These are phyloP conservation scores for Neodiprion lecontei DNA, from an alignment of 1,140 invertebrate genomes.

Conservation along the genomic window DNA sequence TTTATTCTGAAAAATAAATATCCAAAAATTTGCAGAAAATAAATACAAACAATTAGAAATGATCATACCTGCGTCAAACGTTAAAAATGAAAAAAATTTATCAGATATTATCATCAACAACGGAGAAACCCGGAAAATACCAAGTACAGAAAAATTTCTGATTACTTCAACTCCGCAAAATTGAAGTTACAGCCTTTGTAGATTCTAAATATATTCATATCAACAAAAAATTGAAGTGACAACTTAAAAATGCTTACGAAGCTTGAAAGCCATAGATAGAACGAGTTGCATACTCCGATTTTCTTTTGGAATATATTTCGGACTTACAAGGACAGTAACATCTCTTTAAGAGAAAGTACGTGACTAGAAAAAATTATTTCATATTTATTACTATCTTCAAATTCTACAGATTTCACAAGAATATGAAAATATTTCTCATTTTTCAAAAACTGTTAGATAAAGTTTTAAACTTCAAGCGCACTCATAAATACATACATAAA, in stretches of 20 bases:
- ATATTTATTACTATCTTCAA: too few species aligned
- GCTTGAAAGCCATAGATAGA: conserved; percentile 17
- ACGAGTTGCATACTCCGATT: conserved; percentile 10
- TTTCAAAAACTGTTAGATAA: too few species aligned
- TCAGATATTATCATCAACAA: conserved; percentile 9
- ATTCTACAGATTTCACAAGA: too few species aligned
- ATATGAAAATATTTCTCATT: too few species aligned
- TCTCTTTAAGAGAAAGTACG: conserved; percentile 1
- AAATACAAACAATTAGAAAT: conserved; percentile 13
- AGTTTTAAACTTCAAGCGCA: too few species aligned
- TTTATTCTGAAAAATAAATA: conserved; percentile 18
- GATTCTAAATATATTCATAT: too few species aligned
- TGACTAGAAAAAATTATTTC: too few species aligned
- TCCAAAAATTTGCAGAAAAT: conserved; percentile 16
- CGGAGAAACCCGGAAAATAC: not conserved
- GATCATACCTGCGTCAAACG: not conserved
- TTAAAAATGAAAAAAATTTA: not conserved
- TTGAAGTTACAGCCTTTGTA: too few species aligned
- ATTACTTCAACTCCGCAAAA: too few species aligned
- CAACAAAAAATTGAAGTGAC: too few species aligned
- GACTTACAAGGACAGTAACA: conserved; percentile 15
- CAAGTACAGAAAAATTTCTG: not conserved
- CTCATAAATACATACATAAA: too few species aligned
- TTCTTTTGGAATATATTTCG: conserved; percentile 8
- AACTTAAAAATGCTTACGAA: conserved; percentile 9